Base-by-base conservation (phyloP, 2,113 vertebrate genomes). In the Smithornis capensis region DNA sequence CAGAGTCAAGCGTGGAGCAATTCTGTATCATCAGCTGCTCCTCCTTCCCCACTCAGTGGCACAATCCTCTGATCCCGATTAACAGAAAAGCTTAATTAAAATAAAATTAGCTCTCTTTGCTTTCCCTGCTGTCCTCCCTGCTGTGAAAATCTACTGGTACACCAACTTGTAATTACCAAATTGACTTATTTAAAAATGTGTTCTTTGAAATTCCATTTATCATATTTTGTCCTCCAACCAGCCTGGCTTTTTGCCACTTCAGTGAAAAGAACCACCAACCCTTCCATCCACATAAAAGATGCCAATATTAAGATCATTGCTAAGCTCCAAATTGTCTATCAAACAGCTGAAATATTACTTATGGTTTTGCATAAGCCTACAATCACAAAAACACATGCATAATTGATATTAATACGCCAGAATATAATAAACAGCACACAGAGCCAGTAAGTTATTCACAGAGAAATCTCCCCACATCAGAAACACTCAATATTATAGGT, bases 21-120 rank as follows among this genome's bases (percentile, higher is more conserved):
- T 37, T 55, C 71, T 78, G 0, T 49, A 82, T 59, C 65, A 90
- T 85, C 62, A 56, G 56, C 31, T 44, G 38, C 63, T 94, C 55
- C 77, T 91, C 63, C 73, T 70, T 47, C 60, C 70, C 88, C 65
- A 37, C 83, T 84, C 17, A 55, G 74, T 56, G 50, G 50, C 40
- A 89, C 74, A 96, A 77, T 60, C 71, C 80, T 90, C 71, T 82
- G 78, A 87, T 93, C 83, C 83, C 16, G 21, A 90, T 92, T 77
- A 95, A 80, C 80, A 91, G 76, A 91, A 94, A 85, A 77, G 79
- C 80, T 85, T 96, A 93, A 92, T 95, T 92, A 95, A 94, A 91
- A 91, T n/a, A 88, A 96, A 96, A 92, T 95, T 90, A 94, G 52
- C n/a, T 21, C 24, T 78, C 80, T 83, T 12, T 56, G 75, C 68